Evolutionary conservation across 2,888 invertebrate species (phyloP), one percentile per base, ranked within the genome.

Genomic region (Eurois occulta): DNA sequence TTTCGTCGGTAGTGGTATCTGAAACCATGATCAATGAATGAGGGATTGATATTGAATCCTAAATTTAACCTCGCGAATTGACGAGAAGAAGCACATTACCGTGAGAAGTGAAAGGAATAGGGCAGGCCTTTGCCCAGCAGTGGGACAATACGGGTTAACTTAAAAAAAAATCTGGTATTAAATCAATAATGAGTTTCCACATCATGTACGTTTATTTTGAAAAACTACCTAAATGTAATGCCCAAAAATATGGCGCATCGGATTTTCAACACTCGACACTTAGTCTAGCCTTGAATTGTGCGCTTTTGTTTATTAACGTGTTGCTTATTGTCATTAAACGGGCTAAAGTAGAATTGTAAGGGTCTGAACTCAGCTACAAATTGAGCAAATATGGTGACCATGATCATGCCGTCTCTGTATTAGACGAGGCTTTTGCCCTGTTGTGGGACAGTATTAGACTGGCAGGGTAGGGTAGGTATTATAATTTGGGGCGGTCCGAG

Each of bases 1-100:
- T 96, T 28, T 7, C 1, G 48, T 81, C 80, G 16, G 5, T 2
- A 11, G 83, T 60, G 8, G 0, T 38, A 35, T 43, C 83, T 81
- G 60, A 60, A 80, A 66, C 11, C 28, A 32, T 21, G 48, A 46
- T 21, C 21, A 62, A 35, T 21, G 11, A 77, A 21, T 70, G 3
- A 4, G 10, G 24, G 2, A 46, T 66, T 10, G 1, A 46, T n/a
- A 13, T 28, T 58, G 16, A 28, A 58, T 28, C 7, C 16, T 58
- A 28, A 7, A 16, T 28, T 1, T 28, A 58, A 58, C 48, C 48
- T 24, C 10, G 48, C 24, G 48, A 21, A 8, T 48, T 48, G 24
- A 2, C 24, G 24, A 48, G 24, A 10, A 8, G 8, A 48, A 48
- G 21, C 8, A 48, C 48, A 24, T 48, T 8, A 21, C 24, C 24